Base-by-base conservation (phyloP, 2,888 invertebrate genomes). In the Tachina grossa region DNA sequence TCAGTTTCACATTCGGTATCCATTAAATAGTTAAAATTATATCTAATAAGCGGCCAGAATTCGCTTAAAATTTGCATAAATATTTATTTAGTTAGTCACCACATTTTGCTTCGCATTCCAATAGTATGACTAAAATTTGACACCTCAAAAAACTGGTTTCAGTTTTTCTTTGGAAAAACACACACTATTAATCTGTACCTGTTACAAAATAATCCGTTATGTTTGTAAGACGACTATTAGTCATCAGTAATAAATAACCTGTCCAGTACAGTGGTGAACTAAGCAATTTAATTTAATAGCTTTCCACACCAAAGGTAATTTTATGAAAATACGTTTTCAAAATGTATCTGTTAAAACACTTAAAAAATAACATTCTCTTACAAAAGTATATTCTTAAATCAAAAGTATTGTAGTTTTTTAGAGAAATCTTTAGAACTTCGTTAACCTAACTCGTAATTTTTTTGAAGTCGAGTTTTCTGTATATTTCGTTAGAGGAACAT, bases 101-200 rank as follows among this genome's bases (percentile, higher is more conserved):
- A 47, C 3, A 41, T 1, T 61, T 71, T 39, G 47, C 9, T 57
- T 68, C 41, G 80, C 80, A 81, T 81, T 74, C 74, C 59, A 74
- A 66, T 5, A 11, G 41, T 10, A 68, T 81, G 80, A 81, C 57
- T 80, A 59, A 74, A 59, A 51, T 81, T 74, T 66, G 53, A 55
- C 45, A 53, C 43, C 53, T 71, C 1, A 76, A 53, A 39, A 71
- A 79, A 79, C 69, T 53, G 63, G 71, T 79, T 79, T 14, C 11
- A 39, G 45, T 74, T 51, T 22, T 9, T 51, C 53, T 47, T 65
- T 14, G 16, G 8, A 57, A 31, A 45, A 47, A 72, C 43, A 43
- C n/a, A 43, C 13, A 16, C 41, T 16, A 10, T 43, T 43, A 43
- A 16, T 63, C 9, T n/a, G 16, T 61, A n/a, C 61, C 19, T 63